Percentiles rank a stretch among this genome's conserved stretches.
These are phyloP conservation scores for Diloba caeruleocephala DNA, from an alignment of 2,888 invertebrate genomes.

Conservation along the genomic window DNA sequence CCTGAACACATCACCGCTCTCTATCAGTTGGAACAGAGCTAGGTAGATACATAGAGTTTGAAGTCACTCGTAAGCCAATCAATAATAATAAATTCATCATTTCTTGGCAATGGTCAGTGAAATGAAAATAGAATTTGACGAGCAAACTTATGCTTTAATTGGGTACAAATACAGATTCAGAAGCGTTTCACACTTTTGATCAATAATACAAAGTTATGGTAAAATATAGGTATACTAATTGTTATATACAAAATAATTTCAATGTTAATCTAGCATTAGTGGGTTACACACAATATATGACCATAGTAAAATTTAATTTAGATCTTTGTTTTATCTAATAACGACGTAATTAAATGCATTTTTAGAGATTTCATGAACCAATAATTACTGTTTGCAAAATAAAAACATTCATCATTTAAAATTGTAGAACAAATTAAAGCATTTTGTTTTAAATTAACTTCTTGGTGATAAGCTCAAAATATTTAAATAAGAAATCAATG, in stretches of 20 bases:
- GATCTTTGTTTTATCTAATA: neutral
- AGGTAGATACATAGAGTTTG: no score
- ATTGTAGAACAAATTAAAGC: neutral
- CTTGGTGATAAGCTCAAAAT: constrained; percentile 9
- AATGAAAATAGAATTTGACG: constrained; percentile 31
- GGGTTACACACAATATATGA: constrained; percentile 42
- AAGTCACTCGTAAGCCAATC: no score
- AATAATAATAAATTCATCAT: no score
- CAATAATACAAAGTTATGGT: constrained; percentile 27
- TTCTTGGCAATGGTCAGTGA: neutral
- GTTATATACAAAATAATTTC: constrained; percentile 25
- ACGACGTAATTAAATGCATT: constrained; percentile 3
- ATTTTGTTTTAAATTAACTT: neutral
- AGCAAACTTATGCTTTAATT: constrained; percentile 68
- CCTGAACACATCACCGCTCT: no score
- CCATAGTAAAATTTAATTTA: neutral
- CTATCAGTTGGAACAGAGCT: no score
- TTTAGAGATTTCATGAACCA: neutral
- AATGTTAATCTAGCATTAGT: constrained; percentile 51
- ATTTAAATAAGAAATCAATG: neutral
- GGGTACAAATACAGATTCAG: constrained; percentile 42
- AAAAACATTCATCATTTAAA: neutral
- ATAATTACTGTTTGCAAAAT: neutral
- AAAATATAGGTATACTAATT: constrained; percentile 26
- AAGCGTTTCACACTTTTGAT: constrained; percentile 42